These are phyloP conservation scores for Ctenoplectra terminalis DNA, from an alignment of 1,140 invertebrate genomes.

Conservation along the genomic window DNA sequence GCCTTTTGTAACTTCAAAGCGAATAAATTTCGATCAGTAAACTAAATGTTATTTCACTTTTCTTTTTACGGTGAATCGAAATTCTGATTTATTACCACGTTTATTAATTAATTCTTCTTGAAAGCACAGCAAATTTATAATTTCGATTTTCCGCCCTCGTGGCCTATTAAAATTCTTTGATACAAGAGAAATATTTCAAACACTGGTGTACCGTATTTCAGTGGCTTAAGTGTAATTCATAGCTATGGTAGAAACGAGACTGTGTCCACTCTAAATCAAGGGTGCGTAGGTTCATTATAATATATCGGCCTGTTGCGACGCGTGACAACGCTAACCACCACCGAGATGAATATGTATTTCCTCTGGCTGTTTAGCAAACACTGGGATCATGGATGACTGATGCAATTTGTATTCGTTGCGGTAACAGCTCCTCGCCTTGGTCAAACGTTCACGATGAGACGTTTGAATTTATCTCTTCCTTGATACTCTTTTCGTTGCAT, in stretches of 20 bases:
- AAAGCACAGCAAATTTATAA: background rate
- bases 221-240: background rate
- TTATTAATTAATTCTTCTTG: background rate
- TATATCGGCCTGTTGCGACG: constrained; percentile 12
- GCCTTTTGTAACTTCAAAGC: background rate
- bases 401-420: constrained; percentile 64
- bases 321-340: constrained; percentile 19
- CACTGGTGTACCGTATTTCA: background rate
- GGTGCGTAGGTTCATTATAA: background rate
- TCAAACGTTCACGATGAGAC: constrained; percentile 6
- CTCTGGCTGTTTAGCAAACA: constrained; percentile 10
- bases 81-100: background rate
- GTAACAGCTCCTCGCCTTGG: constrained; percentile 27
- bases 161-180: background rate
- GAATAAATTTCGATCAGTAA: background rate
- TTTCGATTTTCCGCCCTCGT: background rate
- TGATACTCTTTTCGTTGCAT: background rate
- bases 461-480: constrained; percentile 49
- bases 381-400: constrained; percentile 32
- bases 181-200: too few species aligned
- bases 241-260: background rate
- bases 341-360: constrained; percentile 53
- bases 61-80: background rate
- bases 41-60: background rate
- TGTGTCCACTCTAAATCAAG: background rate